Percentiles rank a stretch among this genome's conserved stretches.
Evolutionary conservation across 2,797 vertebrate genomes (phyloP).

Genomic region (Cryptoprocta ferox): DNA sequence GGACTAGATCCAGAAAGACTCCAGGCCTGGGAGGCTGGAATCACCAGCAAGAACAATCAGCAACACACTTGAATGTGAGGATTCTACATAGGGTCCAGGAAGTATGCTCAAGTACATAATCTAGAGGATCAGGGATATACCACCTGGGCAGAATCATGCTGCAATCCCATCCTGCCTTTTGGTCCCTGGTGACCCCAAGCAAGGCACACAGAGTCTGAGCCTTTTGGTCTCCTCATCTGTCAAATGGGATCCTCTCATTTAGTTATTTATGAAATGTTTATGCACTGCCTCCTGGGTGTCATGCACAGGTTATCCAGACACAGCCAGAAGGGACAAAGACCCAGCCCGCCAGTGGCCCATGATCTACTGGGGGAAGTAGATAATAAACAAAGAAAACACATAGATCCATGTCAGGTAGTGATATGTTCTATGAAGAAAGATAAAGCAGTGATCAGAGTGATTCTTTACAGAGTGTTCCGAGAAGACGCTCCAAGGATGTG

Average conservation of each 20-base stretch:
- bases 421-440: not conserved
- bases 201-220: not conserved
- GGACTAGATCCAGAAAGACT: not conserved
- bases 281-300: not conserved
- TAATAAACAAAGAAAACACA: not conserved
- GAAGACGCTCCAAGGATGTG: not conserved
- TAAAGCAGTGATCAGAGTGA: not conserved
- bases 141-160: not conserved
- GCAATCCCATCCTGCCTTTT: not conserved
- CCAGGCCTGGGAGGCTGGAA: too few species aligned
- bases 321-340: not conserved
- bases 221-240: not conserved
- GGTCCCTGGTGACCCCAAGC: too few species aligned
- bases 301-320: not conserved
- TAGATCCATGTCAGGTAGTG: too few species aligned
- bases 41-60: not conserved
- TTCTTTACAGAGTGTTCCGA: not conserved
- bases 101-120: not conserved
- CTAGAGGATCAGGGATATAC: not conserved
- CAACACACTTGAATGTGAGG: not conserved
- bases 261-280: not conserved
- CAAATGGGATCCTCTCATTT: not conserved
- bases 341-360: fast-evolving
- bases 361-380: not conserved
- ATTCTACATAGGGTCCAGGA: not conserved